Evolutionary conservation across 2,113 vertebrate genomes (phyloP), one percentile per base, ranked within the genome.

Genomic region (Cavia porcellus): DNA sequence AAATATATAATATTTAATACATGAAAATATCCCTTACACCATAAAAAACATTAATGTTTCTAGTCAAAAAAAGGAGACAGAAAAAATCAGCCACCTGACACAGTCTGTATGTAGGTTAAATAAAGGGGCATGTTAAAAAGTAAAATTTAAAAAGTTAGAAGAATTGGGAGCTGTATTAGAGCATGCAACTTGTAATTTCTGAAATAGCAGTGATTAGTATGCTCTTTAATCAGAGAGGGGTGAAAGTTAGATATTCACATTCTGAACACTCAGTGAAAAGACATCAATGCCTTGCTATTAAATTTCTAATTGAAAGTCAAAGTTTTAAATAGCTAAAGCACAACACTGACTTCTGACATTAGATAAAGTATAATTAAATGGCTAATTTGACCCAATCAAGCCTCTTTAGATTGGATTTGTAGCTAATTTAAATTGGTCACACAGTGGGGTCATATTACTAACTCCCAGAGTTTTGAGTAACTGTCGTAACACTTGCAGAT

Each of bases 301-400:
- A 77, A 94, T 83, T 93, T 91, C 88, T 95, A 92, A 95, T 68
- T 91, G 90, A 96, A 92, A 97, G 38, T 25, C 88, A 86, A 88
- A 91, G 74, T 95, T 96, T 93, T 91, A 97, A 97, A 91, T 62
- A 95, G 74, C 89, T 92, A 38, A 95, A 96, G 59, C 32, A 81
- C 68, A 92, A 92, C 90, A 92, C 86, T 88, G 91, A 88, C 91
- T 95, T 66, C 72, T 93, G 38, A 83, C 74, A 96, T 95, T 94
- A 92, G n/a, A 74, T 93, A 97, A 88, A 96, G 59, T 92, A 91
- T 89, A 96, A 96, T 96, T 94, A 97, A 96, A 96, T 94, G 74
- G 70, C 68, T 96, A 97, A 95, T 95, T 96, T 96, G 72, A 92
- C 83, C 52, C 59, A 86, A 62, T 32, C 4, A 1, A 92, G 38